Evolutionary conservation across 2,888 invertebrate genomes (phyloP).

Genomic region (Drosophila setosimentum): DNA sequence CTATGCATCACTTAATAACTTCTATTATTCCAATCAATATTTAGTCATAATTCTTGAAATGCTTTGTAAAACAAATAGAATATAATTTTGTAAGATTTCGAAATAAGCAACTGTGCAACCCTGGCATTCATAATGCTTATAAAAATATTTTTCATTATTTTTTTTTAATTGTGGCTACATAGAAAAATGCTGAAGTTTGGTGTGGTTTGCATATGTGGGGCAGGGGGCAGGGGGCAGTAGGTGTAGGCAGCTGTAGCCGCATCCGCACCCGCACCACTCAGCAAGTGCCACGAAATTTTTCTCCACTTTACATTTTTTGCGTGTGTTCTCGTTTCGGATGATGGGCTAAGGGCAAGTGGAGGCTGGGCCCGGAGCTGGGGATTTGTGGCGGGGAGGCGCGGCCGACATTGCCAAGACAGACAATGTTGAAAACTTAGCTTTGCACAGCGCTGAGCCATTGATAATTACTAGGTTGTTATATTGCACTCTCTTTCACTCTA

Average conservation of each 20-base stretch:
- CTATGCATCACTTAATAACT: neutral
- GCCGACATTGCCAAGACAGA: slow-evolving; percentile 61
- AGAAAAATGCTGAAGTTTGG: slow-evolving; percentile 74
- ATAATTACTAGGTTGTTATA: slow-evolving; percentile 75
- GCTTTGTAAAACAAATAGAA: neutral
- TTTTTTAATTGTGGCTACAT: slow-evolving; percentile 67
- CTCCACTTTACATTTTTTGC: slow-evolving; percentile 78
- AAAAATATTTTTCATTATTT: slow-evolving; percentile 31
- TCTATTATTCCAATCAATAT: too few relatives aligned
- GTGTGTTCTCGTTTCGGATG: slow-evolving; percentile 71
- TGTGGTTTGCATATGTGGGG: slow-evolving; percentile 34
- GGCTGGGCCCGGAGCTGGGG: slow-evolving; percentile 32
- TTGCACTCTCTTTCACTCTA: slow-evolving; percentile 34
- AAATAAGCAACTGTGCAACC: slow-evolving; percentile 25
- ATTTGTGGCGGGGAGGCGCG: slow-evolving; percentile 14
- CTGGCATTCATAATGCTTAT: slow-evolving; percentile 31
- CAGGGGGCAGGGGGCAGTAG: slow-evolving; percentile 3
- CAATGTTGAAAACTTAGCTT: slow-evolving; percentile 68
- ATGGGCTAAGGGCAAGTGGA: slow-evolving; percentile 46
- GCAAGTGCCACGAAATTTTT: slow-evolving; percentile 68
- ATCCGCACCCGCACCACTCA: slow-evolving; percentile 20
- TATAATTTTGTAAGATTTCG: neutral
- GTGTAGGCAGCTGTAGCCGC: slow-evolving; percentile 6
- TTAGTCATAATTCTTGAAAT: neutral
- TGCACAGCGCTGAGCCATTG: slow-evolving; percentile 74